Evolutionary conservation across 2,113 vertebrate genomes (phyloP).

Genomic region (Phaethon lepturus): DNA sequence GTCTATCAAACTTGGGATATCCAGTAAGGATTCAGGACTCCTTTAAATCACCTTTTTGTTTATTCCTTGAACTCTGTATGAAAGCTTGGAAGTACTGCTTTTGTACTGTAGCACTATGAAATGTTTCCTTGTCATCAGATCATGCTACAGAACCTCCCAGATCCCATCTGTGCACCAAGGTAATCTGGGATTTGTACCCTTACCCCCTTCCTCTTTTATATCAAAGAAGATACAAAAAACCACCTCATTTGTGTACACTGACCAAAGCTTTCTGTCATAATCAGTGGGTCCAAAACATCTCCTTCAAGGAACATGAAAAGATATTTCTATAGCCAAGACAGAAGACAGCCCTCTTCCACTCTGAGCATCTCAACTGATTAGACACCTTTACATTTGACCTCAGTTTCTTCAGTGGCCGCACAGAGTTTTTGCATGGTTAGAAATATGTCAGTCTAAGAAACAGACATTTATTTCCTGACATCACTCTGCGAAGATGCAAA

Average conservation of each 20-base stretch:
- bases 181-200: neutral
- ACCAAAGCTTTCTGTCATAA: neutral
- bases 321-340: neutral
- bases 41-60: neutral
- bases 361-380: neutral
- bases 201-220: neutral
- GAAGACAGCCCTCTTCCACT: neutral
- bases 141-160: neutral
- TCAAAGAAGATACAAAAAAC: neutral
- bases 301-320: neutral
- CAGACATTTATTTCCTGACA: neutral
- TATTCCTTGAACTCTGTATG: neutral
- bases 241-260: neutral
- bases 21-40: neutral
- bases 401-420: neutral
- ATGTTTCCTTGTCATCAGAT: neutral
- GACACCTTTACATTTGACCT: neutral
- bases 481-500: neutral
- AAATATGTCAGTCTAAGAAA: neutral
- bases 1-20: neutral
- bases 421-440: neutral
- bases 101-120: neutral
- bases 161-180: neutral
- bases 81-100: neutral
- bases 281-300: neutral